These are phyloP conservation scores for Catonia carolina DNA, from an alignment of 2,888 invertebrate genomes.

Conservation along the genomic window DNA sequence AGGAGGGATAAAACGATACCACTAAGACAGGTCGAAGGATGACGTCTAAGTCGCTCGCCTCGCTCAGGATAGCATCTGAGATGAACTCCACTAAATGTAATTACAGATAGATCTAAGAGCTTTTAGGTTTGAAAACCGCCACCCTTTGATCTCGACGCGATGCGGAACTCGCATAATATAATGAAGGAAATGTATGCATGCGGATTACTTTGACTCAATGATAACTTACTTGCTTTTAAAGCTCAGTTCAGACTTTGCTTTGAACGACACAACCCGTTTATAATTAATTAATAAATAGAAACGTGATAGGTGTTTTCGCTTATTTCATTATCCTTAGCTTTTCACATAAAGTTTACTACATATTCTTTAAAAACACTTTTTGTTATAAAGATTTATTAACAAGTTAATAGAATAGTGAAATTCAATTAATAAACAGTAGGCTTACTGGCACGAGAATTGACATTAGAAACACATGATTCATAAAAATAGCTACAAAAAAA, in stretches of 20 bases:
- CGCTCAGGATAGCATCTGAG: slow-evolving; percentile 14
- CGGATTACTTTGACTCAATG: slow-evolving; percentile 14
- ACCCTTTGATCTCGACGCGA: slow-evolving; percentile 11
- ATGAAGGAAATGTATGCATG: slow-evolving; percentile 14
- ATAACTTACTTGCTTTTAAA: slow-evolving; percentile 15
- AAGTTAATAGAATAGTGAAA: no score
- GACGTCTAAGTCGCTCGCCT: slow-evolving; percentile 6
- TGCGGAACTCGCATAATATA: slow-evolving; percentile 14
- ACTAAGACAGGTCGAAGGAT: neutral
- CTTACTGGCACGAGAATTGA: no score
- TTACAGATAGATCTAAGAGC: slow-evolving; percentile 13
- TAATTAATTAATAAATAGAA: no score
- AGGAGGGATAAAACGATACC: no score
- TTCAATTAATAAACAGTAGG: no score
- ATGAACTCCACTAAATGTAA: slow-evolving; percentile 12
- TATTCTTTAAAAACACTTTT: no score
- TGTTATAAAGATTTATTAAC: no score
- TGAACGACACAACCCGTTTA: neutral
- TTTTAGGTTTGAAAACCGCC: slow-evolving; percentile 14
- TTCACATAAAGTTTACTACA: no score
- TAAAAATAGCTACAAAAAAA: no score
- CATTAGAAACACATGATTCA: no score
- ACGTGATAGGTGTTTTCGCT: no score
- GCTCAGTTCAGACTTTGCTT: slow-evolving; percentile 8
- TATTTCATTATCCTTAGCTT: no score